Evolutionary conservation across 2,888 invertebrate genomes (phyloP), one percentile per base, ranked within the genome.

Genomic region (Thymelicus lineola): DNA sequence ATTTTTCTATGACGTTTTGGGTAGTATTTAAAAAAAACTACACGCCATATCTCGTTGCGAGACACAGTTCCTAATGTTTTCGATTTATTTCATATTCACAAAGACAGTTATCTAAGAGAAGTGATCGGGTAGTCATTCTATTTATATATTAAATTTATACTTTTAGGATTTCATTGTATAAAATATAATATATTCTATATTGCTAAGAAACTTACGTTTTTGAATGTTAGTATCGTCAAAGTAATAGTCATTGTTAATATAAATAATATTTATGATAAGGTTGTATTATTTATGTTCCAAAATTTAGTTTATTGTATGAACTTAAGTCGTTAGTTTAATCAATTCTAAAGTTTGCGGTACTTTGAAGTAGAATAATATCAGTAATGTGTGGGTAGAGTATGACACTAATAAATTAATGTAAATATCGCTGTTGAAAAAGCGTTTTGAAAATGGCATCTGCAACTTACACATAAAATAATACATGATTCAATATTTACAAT

Each of bases 361-460:
- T 28, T 53, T 48, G 62, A 38, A 66, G 61, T 74, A 75, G 73
- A 42, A 42, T 10, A 12, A 42, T 12, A 12, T 71, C 70, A 66
- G 68, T 66, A 60, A 59, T 65, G 65, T 73, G 70, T 68, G 64
- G 53, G 71, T 76, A 69, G 57, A 55, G 57, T 57, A 57, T 38
- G 58, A 58, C 15, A 58, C 58, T 58, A 58, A 58, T 58, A 38
- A 38, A 36, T 58, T 55, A 53, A 12, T 53, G 28, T 55, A 55
- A 55, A 55, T 55, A 12, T 28, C 20, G 55, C 35, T 55, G 14
- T 55, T 55, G 55, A 35, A 55, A 55, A 28, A 35, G 55, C 55
- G 55, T 53, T 55, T 53, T 53, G 20, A 28, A 20, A 53, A 20
- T 53, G 53, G 53, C 28, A 12, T 17, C 9, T 6, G 0, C 7